A percentile compares a stretch with the other conserved stretches of the same genome.
phyloP scores from a whole-genome alignment of 2,888 invertebrate species.

The Pegoplata infirma region DNA sequence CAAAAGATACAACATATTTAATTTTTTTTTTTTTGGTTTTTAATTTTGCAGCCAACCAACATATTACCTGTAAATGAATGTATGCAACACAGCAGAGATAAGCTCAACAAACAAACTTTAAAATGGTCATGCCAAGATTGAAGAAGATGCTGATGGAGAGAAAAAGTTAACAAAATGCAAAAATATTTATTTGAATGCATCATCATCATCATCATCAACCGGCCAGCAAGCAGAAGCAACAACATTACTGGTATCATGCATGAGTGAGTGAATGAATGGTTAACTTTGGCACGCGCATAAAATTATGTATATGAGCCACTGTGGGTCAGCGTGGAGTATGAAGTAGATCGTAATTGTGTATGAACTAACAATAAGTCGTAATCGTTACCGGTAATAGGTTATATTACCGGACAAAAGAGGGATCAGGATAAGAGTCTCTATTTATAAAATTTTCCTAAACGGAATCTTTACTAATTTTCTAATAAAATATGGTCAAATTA shows the following conservation, averaged over 20 bases:
- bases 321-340: no score
- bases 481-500: no score
- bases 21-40: constrained; percentile 9
- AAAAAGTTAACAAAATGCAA: constrained; percentile 48
- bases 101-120: no score
- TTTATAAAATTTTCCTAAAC: no score
- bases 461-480: no score
- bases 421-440: no score
- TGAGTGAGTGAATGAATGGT: constrained; percentile 46
- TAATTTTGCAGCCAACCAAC: constrained; percentile 21
- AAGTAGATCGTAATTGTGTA: no score
- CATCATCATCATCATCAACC: constrained; percentile 20
- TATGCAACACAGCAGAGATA: constrained; percentile 31
- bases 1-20: constrained; percentile 54
- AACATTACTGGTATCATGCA: constrained; percentile 23
- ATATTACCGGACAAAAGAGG: no score
- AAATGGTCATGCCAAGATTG: constrained; percentile 37
- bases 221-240: no score
- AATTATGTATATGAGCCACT: constrained; percentile 20
- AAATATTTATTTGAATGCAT: constrained; percentile 43
- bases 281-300: constrained; percentile 61
- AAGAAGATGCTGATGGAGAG: constrained; percentile 37
- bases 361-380: no score
- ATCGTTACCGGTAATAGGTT: no score
- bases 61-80: constrained; percentile 31